Conservation (phyloP, 37 sponge, comb jelly and placozoan genomes). For the Chondrilla cf. caribensis region DNA sequence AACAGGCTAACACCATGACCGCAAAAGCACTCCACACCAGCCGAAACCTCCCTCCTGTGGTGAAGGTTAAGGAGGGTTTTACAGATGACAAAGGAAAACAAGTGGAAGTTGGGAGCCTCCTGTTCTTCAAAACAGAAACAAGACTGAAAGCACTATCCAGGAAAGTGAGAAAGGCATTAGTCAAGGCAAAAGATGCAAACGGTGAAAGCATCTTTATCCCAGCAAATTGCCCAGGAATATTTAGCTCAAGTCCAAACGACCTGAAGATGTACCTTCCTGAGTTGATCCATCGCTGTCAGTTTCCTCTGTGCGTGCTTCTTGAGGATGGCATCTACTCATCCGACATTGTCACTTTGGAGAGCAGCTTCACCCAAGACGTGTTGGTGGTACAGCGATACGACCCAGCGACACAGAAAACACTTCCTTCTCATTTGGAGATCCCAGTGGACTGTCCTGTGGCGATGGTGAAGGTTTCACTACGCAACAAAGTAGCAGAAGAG, state of each 20-base stretch:
- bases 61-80: background rate
- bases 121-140: background rate
- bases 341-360: background rate
- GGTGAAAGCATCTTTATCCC: background rate
- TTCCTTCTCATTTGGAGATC: background rate
- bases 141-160: background rate
- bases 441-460: background rate
- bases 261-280: conserved; percentile 52
- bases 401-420: no score
- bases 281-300: conserved; percentile 30
- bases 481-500: background rate
- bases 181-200: background rate
- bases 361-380: background rate
- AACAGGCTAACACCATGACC: background rate
- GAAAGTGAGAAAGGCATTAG: background rate
- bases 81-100: background rate
- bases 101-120: background rate
- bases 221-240: conserved; percentile 43
- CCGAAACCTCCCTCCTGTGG: background rate
- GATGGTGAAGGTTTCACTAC: background rate
- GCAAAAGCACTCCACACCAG: background rate
- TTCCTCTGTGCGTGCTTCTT: background rate
- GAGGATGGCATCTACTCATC: background rate
- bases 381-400: background rate
- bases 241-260: conserved; percentile 60